A percentile compares a stretch with the other conserved stretches of the same genome.
Conservation (phyloP, 2,797 vertebrate genomes). For the Schizopygopsis pylzovi region DNA sequence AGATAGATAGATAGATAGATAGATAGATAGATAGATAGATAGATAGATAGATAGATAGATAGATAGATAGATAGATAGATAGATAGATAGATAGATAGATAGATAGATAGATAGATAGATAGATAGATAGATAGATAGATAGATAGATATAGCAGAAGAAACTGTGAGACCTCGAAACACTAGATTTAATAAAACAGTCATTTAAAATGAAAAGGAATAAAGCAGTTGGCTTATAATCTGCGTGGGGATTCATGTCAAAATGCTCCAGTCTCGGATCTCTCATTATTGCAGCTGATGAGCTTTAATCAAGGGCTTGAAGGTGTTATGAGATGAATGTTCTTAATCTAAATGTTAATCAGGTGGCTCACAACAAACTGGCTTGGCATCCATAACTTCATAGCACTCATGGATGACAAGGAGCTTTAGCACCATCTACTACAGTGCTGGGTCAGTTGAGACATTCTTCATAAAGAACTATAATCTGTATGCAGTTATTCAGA, state of each 20-base stretch:
- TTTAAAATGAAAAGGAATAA: background rate
- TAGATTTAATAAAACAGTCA: background rate
- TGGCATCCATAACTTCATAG: background rate
- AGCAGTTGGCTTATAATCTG: conserved; percentile 15
- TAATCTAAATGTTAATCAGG: conserved; percentile 58
- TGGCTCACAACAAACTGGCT: background rate
- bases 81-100: background rate
- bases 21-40: too few relatives aligned
- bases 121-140: background rate
- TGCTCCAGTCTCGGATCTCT: conserved; percentile 1
- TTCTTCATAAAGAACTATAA: background rate
- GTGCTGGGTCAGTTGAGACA: background rate
- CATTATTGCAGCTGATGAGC: conserved; percentile 47
- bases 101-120: background rate
- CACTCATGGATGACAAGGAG: background rate
- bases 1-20: background rate
- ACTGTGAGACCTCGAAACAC: background rate
- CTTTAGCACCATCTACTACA: background rate
- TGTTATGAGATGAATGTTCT: conserved; percentile 39
- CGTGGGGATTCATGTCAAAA: conserved; percentile 12
- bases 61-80: background rate
- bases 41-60: background rate
- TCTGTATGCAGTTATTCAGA: conserved; percentile 24
- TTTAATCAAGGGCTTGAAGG: conserved; percentile 53
- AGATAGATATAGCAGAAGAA: background rate